A percentile compares a stretch with the other conserved stretches of the same genome.
Evolutionary conservation across 1,140 invertebrate species (phyloP).

Genomic region (Scylla paramamosain): DNA sequence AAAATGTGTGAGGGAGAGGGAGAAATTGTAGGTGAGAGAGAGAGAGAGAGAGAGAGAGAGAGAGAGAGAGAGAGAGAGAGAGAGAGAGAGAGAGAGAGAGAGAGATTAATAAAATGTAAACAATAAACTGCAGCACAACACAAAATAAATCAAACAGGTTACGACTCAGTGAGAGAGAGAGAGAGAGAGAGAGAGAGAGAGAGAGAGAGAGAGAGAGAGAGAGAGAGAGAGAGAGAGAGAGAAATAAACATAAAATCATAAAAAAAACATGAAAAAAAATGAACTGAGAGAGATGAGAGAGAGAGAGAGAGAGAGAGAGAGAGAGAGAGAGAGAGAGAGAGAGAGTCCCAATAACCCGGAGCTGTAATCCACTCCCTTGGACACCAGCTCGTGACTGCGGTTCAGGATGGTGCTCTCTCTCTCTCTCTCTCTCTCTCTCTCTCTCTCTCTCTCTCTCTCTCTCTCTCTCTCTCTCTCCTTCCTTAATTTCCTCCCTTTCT

Average conservation of each 20-base stretch:
- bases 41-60: neutral
- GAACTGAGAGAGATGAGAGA: neutral
- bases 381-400: neutral
- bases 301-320: neutral
- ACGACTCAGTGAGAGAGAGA: neutral
- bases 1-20: neutral
- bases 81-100: neutral
- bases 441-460: neutral
- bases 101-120: neutral
- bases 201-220: neutral
- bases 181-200: neutral
- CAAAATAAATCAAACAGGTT: neutral
- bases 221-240: neutral
- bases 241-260: too few species aligned
- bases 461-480: neutral
- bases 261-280: too few species aligned
- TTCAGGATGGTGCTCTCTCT: neutral
- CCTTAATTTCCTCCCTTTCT: neutral
- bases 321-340: neutral
- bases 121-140: neutral
- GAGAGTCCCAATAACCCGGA: neutral
- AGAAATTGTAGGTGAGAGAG: neutral
- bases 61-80: neutral
- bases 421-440: conserved; percentile 28
- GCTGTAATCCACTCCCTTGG: neutral